Base-by-base conservation (phyloP, 2,888 invertebrate genomes). In the Rutpela maculata region DNA sequence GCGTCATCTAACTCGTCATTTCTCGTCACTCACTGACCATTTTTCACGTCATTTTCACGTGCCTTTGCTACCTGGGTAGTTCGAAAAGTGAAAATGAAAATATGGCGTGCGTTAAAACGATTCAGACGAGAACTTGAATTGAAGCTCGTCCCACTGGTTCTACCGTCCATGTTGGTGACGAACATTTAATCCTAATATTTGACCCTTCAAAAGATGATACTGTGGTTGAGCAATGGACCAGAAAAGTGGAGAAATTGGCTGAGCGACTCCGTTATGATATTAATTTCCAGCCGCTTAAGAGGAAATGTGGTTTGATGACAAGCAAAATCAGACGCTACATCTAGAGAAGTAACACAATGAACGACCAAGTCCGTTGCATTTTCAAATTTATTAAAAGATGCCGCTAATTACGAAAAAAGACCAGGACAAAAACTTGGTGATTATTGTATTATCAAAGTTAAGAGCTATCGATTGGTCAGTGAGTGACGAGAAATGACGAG, bases 371-470 rank as follows among this genome's bases (percentile, higher is more conserved):
- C 66, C 17, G 68, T 81, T 75, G 77, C 74, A 66, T 80, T 81
- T 76, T 57, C 77, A 9, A 81, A 78, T 66, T 76, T 82, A 68
- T 74, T 82, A 65, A 71, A 75, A 71, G 76, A 67, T 60, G 82
- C 82, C n/a, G 75, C 81, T 19, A 81, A 78, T 75, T 82, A 78
- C 60, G 77, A 75, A 57, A 59, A 78, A 15, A 70, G 18, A 18
- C 76, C 80, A 3, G 80, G 79, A 7, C 81, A 81, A 69, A 72
- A 74, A n/a, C 67, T 79, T 60, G 79, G 74, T 31, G 76, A 78
- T 62, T 80, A 80, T 71, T 76, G 80, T 63, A 69, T 56, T 82
- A 19, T 50, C 77, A 0, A 82, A 81, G 74, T 77, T 81, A 63
- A 26, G 73, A 18, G 78, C 76, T 35, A 73, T 81, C 22, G 67